Evolutionary conservation across 2,888 invertebrate species (phyloP).

Genomic region (Acronicta psi): DNA sequence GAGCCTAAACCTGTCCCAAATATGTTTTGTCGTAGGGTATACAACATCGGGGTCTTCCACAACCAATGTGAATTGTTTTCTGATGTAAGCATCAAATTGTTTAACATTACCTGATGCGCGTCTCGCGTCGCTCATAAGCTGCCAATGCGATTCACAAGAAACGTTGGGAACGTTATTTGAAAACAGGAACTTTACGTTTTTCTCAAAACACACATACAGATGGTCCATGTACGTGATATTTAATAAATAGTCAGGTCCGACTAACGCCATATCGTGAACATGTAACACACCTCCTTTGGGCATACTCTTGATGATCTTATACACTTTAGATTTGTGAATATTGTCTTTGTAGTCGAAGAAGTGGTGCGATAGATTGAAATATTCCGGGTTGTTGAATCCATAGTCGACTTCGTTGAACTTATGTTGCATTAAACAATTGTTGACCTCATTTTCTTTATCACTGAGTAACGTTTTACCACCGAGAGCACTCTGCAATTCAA

Average conservation of each 20-base stretch:
- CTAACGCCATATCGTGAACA: slow-evolving; percentile 91
- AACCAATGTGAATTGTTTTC: slow-evolving; percentile 87
- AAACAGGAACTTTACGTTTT: slow-evolving; percentile 66
- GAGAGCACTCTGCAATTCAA: slow-evolving; percentile 81
- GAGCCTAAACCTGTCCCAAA: slow-evolving; percentile 89
- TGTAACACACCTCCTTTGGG: slow-evolving; percentile 94
- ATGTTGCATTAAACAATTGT: slow-evolving; percentile 88
- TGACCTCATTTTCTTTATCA: slow-evolving; percentile 85
- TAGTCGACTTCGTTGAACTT: slow-evolving; percentile 88
- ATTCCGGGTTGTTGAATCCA: slow-evolving; percentile 86
- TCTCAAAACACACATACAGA: slow-evolving; percentile 86
- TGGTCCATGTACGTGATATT: slow-evolving; percentile 90
- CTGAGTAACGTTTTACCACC: slow-evolving; percentile 86
- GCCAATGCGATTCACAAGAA: slow-evolving; percentile 79
- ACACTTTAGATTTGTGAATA: slow-evolving; percentile 90
- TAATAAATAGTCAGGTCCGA: slow-evolving; percentile 90
- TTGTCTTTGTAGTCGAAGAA: slow-evolving; percentile 90
- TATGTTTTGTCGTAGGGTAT: slow-evolving; percentile 87
- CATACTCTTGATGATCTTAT: slow-evolving; percentile 90
- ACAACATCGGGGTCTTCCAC: slow-evolving; percentile 79
- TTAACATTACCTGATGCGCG: slow-evolving; percentile 72
- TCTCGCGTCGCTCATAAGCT: slow-evolving; percentile 81
- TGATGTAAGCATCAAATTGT: slow-evolving; percentile 86
- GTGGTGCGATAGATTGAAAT: slow-evolving; percentile 91
- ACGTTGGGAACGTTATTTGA: slow-evolving; percentile 62